Evolutionary conservation across 1,140 invertebrate genomes (phyloP), one percentile per base, ranked within the genome.

Genomic region (Sitobion miscanthi): DNA sequence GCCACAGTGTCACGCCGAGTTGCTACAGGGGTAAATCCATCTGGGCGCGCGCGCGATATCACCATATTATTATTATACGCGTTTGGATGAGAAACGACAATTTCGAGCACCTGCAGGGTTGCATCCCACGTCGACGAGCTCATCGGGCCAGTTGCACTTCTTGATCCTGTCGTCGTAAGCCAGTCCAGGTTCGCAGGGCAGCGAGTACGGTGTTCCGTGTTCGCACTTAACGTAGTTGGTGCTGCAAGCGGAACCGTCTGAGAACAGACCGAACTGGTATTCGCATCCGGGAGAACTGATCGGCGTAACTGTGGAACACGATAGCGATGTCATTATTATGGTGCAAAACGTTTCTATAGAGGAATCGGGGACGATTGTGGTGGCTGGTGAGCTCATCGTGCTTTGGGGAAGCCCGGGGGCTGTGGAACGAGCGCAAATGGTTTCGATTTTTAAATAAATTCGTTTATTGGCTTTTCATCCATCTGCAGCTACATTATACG

Each of bases 101-200:
- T 54, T 54, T 49, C 14, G 25, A 30, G 42, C 23, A 97, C 97
- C 97, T 96, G 98, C 98, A 90, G 98, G 97, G 95, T 98, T 98
- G 95, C 98, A 99, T 54, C 91, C 91, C 20, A 93, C 85, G 85
- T 98, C 97, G 82, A 98, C 95, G 1, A 99, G 96, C 89, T 98
- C 96, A 96, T 99, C 98, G 21, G 98, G 98, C 98, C 98, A 99
- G 95, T 99, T 98, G 96, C 98, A 99, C 45, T 96, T 96, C 94
- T 99, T 98, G 87, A 96, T 98, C 94, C 97, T 97, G 45, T 97
- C 97, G 94, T 99, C 98, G 95, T 99, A 99, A 45, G 97, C 98
- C 83, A 99, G 96, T 7, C 98, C 98, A 0, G 98, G 96, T 86
- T 98, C 97, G 95, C 98, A 99, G 23, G 97, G 96, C 94, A 97